These are phyloP conservation scores for Enteromius afrohamiltoni DNA, from an alignment of 2,797 vertebrate genomes.

Conservation along the genomic window DNA sequence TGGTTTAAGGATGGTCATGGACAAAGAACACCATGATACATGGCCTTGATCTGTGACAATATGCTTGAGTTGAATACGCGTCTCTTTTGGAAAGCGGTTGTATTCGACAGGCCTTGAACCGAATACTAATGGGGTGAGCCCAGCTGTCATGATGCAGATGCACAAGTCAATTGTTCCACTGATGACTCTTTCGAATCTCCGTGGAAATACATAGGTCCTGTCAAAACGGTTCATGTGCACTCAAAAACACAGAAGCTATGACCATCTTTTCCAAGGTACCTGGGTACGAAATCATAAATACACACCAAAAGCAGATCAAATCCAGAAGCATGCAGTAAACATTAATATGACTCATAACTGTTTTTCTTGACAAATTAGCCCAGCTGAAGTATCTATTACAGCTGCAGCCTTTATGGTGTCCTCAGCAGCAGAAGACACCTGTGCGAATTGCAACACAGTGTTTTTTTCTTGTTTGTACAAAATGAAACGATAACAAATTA, in stretches of 20 bases:
- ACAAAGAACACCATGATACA: conserved; percentile 62
- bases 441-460: background rate
- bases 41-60: conserved; percentile 70
- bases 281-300: background rate
- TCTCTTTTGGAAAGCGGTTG: conserved; percentile 40
- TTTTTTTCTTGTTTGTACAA: background rate
- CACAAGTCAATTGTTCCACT: conserved; percentile 59
- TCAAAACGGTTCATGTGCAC: conserved; percentile 33
- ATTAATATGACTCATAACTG: conserved; percentile 9
- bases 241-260: conserved; percentile 1
- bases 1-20: conserved; percentile 63
- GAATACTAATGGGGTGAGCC: conserved; percentile 60
- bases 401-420: conserved; percentile 1
- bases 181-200: conserved; percentile 46
- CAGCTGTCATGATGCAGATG: conserved; percentile 59
- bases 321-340: background rate
- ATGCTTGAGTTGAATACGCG: conserved; percentile 63
- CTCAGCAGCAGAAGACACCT: conserved; percentile 15
- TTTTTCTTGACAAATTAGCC: background rate
- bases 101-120: conserved; percentile 49
- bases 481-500: conserved; percentile 19
- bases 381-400: conserved; percentile 26
- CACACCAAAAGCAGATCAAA: background rate
- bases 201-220: conserved; percentile 3
- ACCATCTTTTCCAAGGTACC: conserved; percentile 24